phyloP scores from a whole-genome alignment of 2,888 invertebrate species.

The Erebia ligea region DNA sequence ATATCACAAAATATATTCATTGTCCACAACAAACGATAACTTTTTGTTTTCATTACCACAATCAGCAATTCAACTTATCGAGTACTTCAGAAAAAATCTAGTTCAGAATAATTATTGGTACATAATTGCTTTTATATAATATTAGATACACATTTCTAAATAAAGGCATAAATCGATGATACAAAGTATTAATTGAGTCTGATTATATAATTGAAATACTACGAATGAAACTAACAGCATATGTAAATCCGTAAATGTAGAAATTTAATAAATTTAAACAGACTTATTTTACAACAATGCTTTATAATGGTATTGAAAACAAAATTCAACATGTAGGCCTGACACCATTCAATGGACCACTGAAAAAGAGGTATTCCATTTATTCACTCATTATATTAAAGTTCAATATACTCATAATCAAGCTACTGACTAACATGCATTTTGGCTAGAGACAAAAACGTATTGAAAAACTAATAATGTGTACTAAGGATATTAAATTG shows the following conservation, averaged over 20 bases:
- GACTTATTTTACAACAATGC: conserved; percentile 31
- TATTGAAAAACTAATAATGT: conserved; percentile 37
- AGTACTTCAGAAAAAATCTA: neutral
- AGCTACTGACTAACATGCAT: conserved; percentile 42
- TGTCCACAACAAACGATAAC: conserved; percentile 67
- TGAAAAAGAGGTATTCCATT: conserved; percentile 78
- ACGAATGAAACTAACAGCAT: neutral
- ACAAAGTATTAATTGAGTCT: conserved; percentile 3
- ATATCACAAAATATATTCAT: conserved; percentile 83
- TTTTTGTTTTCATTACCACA: conserved; percentile 74
- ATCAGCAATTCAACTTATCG: conserved; percentile 19
- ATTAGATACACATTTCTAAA: neutral
- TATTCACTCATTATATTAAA: conserved; percentile 60
- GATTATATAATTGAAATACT: neutral
- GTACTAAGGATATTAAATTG: conserved; percentile 29
- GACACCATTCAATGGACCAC: conserved; percentile 74
- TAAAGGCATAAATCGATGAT: neutral
- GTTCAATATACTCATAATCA: conserved; percentile 36
- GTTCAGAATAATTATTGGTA: neutral
- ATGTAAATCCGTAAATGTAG: neutral
- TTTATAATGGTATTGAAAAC: conserved; percentile 69
- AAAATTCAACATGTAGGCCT: conserved; percentile 72
- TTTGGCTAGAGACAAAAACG: conserved; percentile 36
- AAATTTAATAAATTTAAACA: neutral
- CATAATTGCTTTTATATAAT: neutral